phyloP scores from a whole-genome alignment of 2,888 invertebrate species.

The Troides aeacus region DNA sequence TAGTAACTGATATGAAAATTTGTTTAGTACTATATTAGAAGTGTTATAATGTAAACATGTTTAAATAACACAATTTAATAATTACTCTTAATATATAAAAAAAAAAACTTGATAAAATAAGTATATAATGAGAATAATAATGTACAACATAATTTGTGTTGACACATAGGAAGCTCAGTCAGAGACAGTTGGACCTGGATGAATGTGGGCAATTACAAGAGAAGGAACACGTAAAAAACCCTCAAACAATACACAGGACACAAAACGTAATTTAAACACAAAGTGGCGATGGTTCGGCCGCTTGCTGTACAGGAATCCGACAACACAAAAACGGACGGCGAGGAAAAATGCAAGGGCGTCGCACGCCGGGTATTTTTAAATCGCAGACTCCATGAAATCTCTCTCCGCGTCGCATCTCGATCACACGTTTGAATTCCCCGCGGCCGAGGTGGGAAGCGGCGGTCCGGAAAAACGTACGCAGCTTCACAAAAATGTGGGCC shows the following conservation, averaged over 20 bases:
- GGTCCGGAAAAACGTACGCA: constrained; percentile 57
- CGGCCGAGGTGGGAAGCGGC: constrained; percentile 67
- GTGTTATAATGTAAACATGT: too few relatives aligned
- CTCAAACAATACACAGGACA: not conserved
- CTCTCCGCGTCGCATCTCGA: constrained; percentile 54
- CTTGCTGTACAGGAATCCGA: constrained; percentile 42
- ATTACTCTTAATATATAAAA: too few relatives aligned
- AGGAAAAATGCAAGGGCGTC: constrained; percentile 37
- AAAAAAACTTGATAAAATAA: too few relatives aligned
- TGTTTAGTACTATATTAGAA: too few relatives aligned
- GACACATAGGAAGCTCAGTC: too few relatives aligned
- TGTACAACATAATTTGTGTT: too few relatives aligned
- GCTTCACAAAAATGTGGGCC: constrained; percentile 60
- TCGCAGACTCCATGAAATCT: constrained; percentile 46
- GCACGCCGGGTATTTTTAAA: constrained; percentile 44
- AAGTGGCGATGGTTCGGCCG: constrained; percentile 2
- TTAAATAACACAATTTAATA: too few relatives aligned
- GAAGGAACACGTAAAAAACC: not conserved
- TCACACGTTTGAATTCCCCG: constrained; percentile 69
- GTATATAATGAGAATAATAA: too few relatives aligned
- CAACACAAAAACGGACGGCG: constrained; percentile 41
- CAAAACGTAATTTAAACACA: too few relatives aligned
- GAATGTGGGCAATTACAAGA: not conserved
- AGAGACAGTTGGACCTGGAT: too few relatives aligned
- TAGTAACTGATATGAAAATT: too few relatives aligned